Evolutionary conservation across 92 coral and sea anemone species (phyloP), one percentile per base, ranked within the genome.

Genomic region (Umimayanthus kanabou): DNA sequence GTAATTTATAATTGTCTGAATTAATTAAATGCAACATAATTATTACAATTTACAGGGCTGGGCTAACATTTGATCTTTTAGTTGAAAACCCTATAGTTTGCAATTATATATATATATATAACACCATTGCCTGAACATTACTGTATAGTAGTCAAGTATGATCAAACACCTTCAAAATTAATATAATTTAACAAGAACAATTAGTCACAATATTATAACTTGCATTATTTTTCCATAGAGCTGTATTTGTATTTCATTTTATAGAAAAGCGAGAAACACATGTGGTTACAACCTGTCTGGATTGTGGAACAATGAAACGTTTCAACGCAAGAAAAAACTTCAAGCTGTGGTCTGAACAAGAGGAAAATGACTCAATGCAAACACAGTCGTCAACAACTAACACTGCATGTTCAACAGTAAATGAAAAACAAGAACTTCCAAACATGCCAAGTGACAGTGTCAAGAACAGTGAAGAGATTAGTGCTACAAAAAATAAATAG

Each of bases 301-400:
- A 89, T 73, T 97, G 99, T 89, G 92, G 91, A 26, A 95, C 90
- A 9, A 23, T 94, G 30, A 97, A 93, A 88, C 94, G 99, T 65
- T 97, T 92, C 76, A 94, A 95, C 74, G 92, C 96, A 39, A 87
- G 97, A 11, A 78, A 91, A 85, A 89, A 87, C 80, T 87, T 84
- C 89, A 81, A 88, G 29, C 85, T 95, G 86, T 97, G 97, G 98
- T 85, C 81, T 76, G 94, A 90, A 85, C 92, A 91, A 88, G 83
- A 81, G n/a, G 11, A 45, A 42, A 47, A 10, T 7, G 9, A 73
- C 23, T 55, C 49, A 0, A 6, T 5, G 6, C 28, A 77, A 43
- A 15, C 28, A 26, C 77, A 81, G 53, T 66, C 85, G 11, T 18
- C 61, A 28, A 37, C 64, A 47, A 43, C 25, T 33, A 13, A 53